Conservation (phyloP, 2,888 invertebrate genomes). For the Emmelina monodactyla region DNA sequence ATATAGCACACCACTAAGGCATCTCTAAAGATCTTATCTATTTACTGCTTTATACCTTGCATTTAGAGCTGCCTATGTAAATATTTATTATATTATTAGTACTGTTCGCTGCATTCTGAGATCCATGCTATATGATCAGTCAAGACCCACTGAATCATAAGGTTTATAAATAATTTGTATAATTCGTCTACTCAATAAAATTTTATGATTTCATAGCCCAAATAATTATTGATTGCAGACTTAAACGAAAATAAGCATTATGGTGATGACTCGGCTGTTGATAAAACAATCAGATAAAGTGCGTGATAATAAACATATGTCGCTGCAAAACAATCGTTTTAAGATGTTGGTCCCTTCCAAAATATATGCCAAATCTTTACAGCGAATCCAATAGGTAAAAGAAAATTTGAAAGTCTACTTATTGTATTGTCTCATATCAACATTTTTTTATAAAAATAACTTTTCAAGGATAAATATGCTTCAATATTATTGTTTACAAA, state of each 20-base stretch:
- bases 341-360: constrained; percentile 63
- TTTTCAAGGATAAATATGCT: constrained; percentile 39
- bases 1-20: constrained; percentile 46
- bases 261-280: constrained; percentile 31
- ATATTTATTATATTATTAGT: constrained; percentile 31
- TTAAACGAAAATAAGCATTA: constrained; percentile 26
- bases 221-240: constrained; percentile 29
- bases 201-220: constrained; percentile 52
- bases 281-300: constrained; percentile 39
- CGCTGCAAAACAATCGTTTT: constrained; percentile 29
- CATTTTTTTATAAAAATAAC: constrained; percentile 60
- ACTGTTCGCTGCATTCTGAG: constrained; percentile 61
- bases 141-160: constrained; percentile 53
- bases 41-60: constrained; percentile 15
- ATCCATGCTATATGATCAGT: constrained; percentile 62
- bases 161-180: constrained; percentile 43
- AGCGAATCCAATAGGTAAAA: constrained; percentile 30
- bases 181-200: constrained; percentile 35
- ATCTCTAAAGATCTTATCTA: constrained; percentile 20
- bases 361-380: constrained; percentile 41
- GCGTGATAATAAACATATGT: constrained; percentile 28
- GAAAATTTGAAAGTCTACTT: constrained; percentile 43
- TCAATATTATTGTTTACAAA: constrained; percentile 54
- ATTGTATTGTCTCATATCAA: constrained; percentile 61
- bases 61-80: constrained; percentile 23